These are phyloP conservation scores for Pseudolycoriella hygida DNA, from an alignment of 2,888 invertebrate species.

Conservation along the genomic window DNA sequence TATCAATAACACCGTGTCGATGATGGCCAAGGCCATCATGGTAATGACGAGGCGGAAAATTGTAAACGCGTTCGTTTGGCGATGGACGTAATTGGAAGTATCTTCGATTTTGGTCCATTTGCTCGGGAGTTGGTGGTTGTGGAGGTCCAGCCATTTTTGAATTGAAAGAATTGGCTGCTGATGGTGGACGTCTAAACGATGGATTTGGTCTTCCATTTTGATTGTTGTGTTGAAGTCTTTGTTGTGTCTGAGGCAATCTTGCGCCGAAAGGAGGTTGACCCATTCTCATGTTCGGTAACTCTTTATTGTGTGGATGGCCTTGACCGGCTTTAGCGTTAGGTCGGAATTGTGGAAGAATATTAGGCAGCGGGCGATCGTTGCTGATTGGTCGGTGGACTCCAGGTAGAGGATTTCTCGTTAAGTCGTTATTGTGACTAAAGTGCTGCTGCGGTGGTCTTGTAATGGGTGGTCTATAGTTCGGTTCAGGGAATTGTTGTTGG, in stretches of 20 bases:
- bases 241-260: constrained; percentile 7
- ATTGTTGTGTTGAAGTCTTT: constrained; percentile 12
- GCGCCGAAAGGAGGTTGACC: constrained; percentile 14
- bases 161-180: neutral
- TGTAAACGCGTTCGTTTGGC: constrained; percentile 7
- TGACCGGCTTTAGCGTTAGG: constrained; percentile 42
- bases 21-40: neutral
- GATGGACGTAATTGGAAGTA: constrained; percentile 7
- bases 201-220: constrained; percentile 7
- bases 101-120: constrained; percentile 2
- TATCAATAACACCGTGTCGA: neutral
- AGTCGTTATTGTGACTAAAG: neutral
- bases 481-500: constrained; percentile 11
- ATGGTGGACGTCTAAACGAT: neutral
- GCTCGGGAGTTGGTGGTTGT: constrained; percentile 5
- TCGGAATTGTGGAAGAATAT: constrained; percentile 52
- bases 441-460: neutral
- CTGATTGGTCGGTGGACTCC: constrained; percentile 24
- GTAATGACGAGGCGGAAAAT: constrained; percentile 10
- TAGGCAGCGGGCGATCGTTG: constrained; percentile 33
- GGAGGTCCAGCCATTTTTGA: constrained; percentile 9
- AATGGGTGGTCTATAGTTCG: neutral
- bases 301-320: constrained; percentile 20
- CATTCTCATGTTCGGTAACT: constrained; percentile 8
- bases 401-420: constrained; percentile 28